Base-by-base conservation (phyloP, 2,797 vertebrate species). In the Gymnoscopelus braueri region DNA sequence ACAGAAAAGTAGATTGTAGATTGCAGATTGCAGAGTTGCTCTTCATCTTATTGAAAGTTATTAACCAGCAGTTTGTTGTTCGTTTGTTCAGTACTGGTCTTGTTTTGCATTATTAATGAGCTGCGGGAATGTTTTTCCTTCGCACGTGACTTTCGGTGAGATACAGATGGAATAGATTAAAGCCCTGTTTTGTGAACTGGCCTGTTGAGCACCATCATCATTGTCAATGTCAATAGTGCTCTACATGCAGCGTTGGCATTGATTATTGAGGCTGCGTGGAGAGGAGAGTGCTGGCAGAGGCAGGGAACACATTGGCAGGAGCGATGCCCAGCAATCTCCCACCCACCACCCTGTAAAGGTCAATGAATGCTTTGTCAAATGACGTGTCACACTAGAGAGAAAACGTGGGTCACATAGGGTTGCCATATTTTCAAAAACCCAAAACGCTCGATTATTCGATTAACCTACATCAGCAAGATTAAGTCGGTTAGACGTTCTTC, bases 181-280 rank as follows among this genome's bases (percentile, higher is more conserved):
- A 80, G 72, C 58, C 49, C 63, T 19, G 56, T 60, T 66, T 65
- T 60, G 56, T 52, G 74, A 72, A 75, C 56, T 23, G 49, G 2
- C 59, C 51, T 1, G 50, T 48, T 68, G 15, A 63, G 32, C 3
- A 50, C 8, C 0, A 50, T 24, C 8, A 75, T 80, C 56, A 12
- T 29, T 79, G 80, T 84, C 77, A 77, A 66, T 79, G 80, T 84
- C 78, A 78, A 66, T 77, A 72, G 50, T 65, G 60, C 60, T 9
- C n/a, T 39, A 12, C 35, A 67, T 60, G 57, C 56, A 85, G 74
- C 59, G 13, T 57, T n/a, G 55, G n/a, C 70, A 86, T 88, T 23
- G 81, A 91, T 84, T 66, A 19, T n/a, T 15, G 60, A 44, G 68
- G 65, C 69, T 35, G 73, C 66, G 75, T 51, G 63, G 57, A 74